These are phyloP conservation scores for Triops cancriformis DNA, from an alignment of 1,140 invertebrate genomes.

Conservation along the genomic window DNA sequence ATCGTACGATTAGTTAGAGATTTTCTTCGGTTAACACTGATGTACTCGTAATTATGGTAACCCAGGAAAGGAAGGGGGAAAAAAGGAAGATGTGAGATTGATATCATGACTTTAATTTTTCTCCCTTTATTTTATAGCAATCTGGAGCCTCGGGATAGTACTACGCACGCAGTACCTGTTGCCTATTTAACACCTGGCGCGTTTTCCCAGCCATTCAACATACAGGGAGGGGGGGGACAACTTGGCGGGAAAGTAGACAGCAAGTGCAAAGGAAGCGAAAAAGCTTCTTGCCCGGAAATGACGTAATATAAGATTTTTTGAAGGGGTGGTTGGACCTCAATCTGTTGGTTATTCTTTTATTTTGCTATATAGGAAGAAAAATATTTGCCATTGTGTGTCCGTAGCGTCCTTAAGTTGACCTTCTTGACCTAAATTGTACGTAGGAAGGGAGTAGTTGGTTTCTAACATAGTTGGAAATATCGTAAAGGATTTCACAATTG, in stretches of 20 bases:
- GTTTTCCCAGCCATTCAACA: constrained; percentile 14
- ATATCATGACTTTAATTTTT: neutral
- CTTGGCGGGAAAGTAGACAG: constrained; percentile 23
- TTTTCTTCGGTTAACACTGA: too few relatives aligned
- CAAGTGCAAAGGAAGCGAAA: neutral
- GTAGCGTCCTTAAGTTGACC: too few relatives aligned
- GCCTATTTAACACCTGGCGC: constrained; percentile 8
- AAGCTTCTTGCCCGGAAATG: neutral
- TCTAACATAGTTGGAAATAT: too few relatives aligned
- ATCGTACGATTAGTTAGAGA: too few relatives aligned
- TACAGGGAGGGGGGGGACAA: constrained; percentile 22
- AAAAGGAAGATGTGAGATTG: neutral
- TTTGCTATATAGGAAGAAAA: neutral
- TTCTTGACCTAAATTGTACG: too few relatives aligned
- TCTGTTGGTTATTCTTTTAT: neutral
- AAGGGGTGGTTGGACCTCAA: neutral
- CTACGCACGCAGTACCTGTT: neutral
- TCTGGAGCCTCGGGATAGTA: neutral
- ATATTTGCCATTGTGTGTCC: too few relatives aligned
- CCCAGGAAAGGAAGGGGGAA: too few relatives aligned
- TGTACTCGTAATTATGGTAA: too few relatives aligned
- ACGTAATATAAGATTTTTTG: constrained; percentile 6
- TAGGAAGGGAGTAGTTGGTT: too few relatives aligned
- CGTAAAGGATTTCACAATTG: too few relatives aligned
- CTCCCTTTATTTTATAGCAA: neutral